Evolutionary conservation across 2,113 vertebrate species (phyloP).

Genomic region (Corydoras maculifer): DNA sequence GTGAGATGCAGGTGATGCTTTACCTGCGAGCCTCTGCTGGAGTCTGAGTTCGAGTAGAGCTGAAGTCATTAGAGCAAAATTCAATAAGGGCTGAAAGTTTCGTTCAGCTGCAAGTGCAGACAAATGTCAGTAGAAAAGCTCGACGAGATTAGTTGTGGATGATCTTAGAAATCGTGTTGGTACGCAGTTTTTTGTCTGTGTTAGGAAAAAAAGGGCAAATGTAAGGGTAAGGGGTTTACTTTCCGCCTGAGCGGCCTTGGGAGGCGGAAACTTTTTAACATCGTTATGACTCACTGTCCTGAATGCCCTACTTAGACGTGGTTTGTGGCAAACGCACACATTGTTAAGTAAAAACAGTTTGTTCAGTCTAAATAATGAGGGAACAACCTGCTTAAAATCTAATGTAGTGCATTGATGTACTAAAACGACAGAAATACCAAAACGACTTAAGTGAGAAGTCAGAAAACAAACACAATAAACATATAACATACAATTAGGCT

Average conservation of each 20-base stretch:
- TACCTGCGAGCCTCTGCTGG: too few relatives aligned
- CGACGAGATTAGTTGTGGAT: background rate
- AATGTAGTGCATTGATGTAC: too few relatives aligned
- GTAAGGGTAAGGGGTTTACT: constrained; percentile 19
- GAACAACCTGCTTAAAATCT: too few relatives aligned
- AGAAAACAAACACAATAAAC: too few relatives aligned
- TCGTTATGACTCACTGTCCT: constrained; percentile 33
- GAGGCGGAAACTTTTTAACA: constrained; percentile 28
- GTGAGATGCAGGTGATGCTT: too few relatives aligned
- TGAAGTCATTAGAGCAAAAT: too few relatives aligned
- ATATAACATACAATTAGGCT: too few relatives aligned
- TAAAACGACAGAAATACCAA: too few relatives aligned
- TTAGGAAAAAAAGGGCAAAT: background rate
- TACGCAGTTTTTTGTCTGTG: background rate
- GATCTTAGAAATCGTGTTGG: background rate
- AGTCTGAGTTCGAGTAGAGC: too few relatives aligned
- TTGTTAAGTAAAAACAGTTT: background rate
- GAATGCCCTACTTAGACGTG: constrained; percentile 24
- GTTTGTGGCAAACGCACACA: constrained; percentile 19
- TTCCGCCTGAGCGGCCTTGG: constrained; percentile 18
- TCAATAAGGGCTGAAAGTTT: background rate
- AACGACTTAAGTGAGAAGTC: too few relatives aligned
- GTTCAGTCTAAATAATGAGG: too few relatives aligned
- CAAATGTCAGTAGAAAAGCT: background rate
- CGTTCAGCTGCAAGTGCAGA: background rate